A percentile compares a stretch with the other conserved stretches of the same genome.
Evolutionary conservation across 2,113 vertebrate species (phyloP).

Genomic region (Copsychus sechellarum): DNA sequence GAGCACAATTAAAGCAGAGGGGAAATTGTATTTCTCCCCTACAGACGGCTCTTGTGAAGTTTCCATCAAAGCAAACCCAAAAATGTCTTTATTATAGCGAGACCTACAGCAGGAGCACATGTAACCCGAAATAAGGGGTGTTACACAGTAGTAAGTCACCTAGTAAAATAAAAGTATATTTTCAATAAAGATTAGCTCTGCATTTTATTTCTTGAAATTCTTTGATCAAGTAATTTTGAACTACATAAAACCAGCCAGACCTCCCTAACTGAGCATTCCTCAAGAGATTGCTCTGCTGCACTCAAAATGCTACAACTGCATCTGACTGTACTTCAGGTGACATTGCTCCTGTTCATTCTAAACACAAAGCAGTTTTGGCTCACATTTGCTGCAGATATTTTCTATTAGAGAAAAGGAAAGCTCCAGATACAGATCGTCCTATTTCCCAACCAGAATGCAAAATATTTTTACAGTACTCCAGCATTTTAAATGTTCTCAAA

Average conservation of each 20-base stretch:
- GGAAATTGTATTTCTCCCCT: conserved; percentile 52
- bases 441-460: neutral
- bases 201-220: conserved; percentile 47
- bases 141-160: conserved; percentile 58
- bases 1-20: conserved; percentile 20
- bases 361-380: neutral
- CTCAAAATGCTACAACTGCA: neutral
- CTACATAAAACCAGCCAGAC: conserved; percentile 53
- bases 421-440: neutral
- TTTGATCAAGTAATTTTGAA: conserved; percentile 65
- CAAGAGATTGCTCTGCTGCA: neutral
- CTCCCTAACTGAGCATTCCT: neutral
- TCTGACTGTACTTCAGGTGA: neutral
- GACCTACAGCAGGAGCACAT: conserved; percentile 48
- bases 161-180: conserved; percentile 52
- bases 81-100: conserved; percentile 5
- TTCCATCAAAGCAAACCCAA: conserved; percentile 50
- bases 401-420: neutral
- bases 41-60: conserved; percentile 28
- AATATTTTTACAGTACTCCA: neutral
- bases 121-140: neutral
- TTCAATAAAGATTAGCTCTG: conserved; percentile 60
- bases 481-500: neutral
- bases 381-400: neutral
- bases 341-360: neutral